Evolutionary conservation across 2,888 invertebrate species (phyloP).

Genomic region (Trichopoda pennipes): DNA sequence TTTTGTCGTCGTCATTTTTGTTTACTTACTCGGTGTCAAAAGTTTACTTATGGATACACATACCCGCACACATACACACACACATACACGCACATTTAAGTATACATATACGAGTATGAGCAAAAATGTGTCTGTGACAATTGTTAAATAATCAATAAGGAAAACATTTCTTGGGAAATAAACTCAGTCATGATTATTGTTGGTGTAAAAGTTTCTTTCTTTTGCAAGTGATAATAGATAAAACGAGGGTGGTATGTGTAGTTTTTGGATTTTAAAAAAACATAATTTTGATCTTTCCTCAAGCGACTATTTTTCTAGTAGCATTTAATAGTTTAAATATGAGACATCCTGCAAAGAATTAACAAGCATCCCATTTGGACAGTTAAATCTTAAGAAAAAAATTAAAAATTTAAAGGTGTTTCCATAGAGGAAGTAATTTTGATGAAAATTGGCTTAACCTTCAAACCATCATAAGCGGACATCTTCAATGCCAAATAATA

Average conservation of each 20-base stretch:
- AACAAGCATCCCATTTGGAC: no score
- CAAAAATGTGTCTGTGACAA: constrained; percentile 49
- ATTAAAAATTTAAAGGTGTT: no score
- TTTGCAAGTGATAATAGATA: not conserved
- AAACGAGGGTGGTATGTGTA: not conserved
- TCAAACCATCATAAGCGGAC: no score
- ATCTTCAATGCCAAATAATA: no score
- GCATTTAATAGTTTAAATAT: no score
- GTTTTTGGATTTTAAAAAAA: no score
- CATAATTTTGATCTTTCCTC: no score
- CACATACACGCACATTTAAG: not conserved
- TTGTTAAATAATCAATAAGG: constrained; percentile 65
- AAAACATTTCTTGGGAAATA: constrained; percentile 56
- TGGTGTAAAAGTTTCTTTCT: not conserved
- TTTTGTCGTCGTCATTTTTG: constrained; percentile 26
- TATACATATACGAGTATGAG: not conserved
- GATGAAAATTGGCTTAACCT: no score
- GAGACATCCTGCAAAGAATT: no score
- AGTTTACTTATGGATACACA: not conserved
- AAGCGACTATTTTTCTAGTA: no score
- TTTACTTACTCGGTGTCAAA: not conserved
- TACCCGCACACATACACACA: not conserved
- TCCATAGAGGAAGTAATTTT: no score
- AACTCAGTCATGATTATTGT: constrained; percentile 34
- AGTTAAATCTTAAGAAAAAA: no score